phyloP scores from a whole-genome alignment of 1,140 invertebrate genomes.

The Heliconius melpomene region DNA sequence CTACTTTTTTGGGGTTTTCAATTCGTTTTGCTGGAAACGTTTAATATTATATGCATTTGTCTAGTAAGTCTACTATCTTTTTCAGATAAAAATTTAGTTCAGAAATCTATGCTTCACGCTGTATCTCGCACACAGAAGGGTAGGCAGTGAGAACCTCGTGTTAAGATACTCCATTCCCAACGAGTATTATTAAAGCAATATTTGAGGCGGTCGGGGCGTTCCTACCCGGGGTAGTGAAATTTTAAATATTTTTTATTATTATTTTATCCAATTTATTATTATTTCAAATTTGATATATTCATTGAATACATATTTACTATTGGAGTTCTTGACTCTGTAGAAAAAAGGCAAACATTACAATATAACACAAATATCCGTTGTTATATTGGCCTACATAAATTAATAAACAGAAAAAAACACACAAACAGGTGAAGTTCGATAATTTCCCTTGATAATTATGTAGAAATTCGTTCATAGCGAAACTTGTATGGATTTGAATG shows the following conservation, averaged over 20 bases:
- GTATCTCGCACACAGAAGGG: too few relatives aligned
- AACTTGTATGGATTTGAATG: neutral
- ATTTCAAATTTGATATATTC: too few relatives aligned
- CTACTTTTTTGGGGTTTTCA: conserved; percentile 13
- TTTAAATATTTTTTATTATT: too few relatives aligned
- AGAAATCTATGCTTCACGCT: too few relatives aligned
- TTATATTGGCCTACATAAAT: neutral
- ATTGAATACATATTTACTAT: too few relatives aligned
- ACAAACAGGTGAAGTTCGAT: neutral
- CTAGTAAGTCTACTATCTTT: neutral
- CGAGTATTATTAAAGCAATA: too few relatives aligned
- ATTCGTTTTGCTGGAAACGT: neutral
- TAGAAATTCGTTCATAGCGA: neutral
- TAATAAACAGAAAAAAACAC: neutral
- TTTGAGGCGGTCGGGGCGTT: too few relatives aligned
- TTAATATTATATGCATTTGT: neutral
- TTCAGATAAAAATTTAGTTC: neutral
- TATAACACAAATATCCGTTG: neutral
- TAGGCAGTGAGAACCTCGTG: too few relatives aligned
- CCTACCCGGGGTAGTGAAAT: too few relatives aligned
- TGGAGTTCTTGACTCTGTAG: neutral
- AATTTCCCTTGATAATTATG: conserved; percentile 7
- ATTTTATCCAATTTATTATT: too few relatives aligned
- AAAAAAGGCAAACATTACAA: neutral
- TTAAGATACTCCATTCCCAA: too few relatives aligned